Evolutionary conservation across 2,797 vertebrate species (phyloP).

Genomic region (Rousettus madagascariensis): DNA sequence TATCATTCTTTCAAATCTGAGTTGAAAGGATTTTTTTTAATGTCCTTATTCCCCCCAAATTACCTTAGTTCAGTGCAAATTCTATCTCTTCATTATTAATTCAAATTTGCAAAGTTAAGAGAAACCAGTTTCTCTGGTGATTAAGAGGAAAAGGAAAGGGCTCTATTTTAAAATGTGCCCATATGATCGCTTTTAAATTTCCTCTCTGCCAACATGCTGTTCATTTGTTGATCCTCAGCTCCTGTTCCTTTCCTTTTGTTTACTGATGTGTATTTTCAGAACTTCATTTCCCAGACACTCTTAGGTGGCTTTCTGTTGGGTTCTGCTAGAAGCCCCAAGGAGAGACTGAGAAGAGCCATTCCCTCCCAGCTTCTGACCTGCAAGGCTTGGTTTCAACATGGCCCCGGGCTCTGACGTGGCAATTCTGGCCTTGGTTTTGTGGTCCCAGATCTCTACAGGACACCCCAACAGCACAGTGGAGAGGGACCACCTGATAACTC

Average conservation of each 20-base stretch:
- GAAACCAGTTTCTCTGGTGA: neutral
- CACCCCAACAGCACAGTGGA: neutral
- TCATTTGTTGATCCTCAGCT: neutral
- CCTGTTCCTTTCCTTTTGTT: neutral
- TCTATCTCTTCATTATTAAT: slow-evolving; percentile 51
- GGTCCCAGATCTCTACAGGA: neutral
- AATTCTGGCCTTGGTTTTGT: neutral
- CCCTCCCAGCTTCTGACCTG: neutral
- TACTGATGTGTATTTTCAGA: neutral
- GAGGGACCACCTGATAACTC: neutral
- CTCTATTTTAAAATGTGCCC: neutral
- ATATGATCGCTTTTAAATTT: neutral
- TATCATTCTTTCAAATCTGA: slow-evolving; percentile 27
- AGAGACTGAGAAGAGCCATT: neutral
- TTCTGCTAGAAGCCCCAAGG: neutral
- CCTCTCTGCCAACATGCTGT: neutral
- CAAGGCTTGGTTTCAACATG: neutral
- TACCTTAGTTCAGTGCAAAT: slow-evolving; percentile 36
- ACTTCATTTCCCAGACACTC: neutral
- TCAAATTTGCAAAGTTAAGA: slow-evolving; percentile 47
- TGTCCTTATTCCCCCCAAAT: neutral
- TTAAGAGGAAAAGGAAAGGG: neutral
- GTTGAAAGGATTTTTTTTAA: slow-evolving; percentile 46
- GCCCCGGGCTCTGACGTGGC: neutral
- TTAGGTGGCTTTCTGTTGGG: neutral